These are phyloP conservation scores for Notolabrus celidotus DNA, from an alignment of 2,797 vertebrate genomes.

Conservation along the genomic window DNA sequence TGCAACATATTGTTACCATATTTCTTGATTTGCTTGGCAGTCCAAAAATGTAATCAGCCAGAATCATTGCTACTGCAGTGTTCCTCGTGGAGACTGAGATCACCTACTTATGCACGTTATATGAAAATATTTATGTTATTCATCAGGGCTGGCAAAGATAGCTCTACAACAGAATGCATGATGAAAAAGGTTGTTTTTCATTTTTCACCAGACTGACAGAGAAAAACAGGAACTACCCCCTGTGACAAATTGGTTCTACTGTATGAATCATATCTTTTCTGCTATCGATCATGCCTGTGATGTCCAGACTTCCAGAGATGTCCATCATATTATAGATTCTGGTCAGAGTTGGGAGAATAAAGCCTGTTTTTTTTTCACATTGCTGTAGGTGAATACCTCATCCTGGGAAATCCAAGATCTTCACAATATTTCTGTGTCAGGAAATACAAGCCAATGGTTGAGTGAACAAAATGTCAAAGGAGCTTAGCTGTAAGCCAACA, in stretches of 20 bases:
- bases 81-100: slow-evolving; percentile 21
- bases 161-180: slow-evolving; percentile 17
- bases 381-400: slow-evolving; percentile 46
- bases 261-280: slow-evolving; percentile 64
- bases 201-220: slow-evolving; percentile 51
- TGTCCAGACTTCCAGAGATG: slow-evolving; percentile 47
- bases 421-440: slow-evolving; percentile 63
- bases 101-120: slow-evolving; percentile 13
- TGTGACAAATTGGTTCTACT: slow-evolving; percentile 58
- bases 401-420: slow-evolving; percentile 54
- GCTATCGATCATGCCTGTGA: slow-evolving; percentile 59
- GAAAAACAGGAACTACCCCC: slow-evolving; percentile 48
- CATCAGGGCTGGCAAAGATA: slow-evolving; percentile 21
- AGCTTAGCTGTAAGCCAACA: slow-evolving; percentile 74
- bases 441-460: slow-evolving; percentile 65
- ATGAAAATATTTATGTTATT: slow-evolving; percentile 49
- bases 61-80: slow-evolving; percentile 8
- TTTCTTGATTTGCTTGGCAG: slow-evolving; percentile 25
- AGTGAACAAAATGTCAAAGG: slow-evolving; percentile 81
- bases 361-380: not conserved
- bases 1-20: slow-evolving; percentile 1
- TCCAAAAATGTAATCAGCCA: slow-evolving; percentile 28
- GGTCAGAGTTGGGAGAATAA: slow-evolving; percentile 31
- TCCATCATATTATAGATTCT: slow-evolving; percentile 65
- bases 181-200: slow-evolving; percentile 39